phyloP scores from a whole-genome alignment of 2,888 invertebrate species.

The Chymomyza fuscimana region DNA sequence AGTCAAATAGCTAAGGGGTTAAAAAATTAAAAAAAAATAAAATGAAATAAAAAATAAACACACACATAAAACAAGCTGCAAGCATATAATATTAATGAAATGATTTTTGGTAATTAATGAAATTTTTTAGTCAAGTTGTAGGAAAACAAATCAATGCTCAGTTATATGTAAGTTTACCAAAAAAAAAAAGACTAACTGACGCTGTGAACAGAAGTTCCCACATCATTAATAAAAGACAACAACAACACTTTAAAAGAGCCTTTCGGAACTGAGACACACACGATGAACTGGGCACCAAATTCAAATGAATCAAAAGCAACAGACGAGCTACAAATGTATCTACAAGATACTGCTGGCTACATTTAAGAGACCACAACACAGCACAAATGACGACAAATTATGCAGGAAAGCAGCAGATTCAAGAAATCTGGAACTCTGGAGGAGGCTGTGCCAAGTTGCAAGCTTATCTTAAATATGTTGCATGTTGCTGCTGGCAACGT shows the following conservation, averaged over 20 bases:
- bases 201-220: slow-evolving; percentile 67
- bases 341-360: slow-evolving; percentile 50
- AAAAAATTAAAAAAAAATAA: background rate
- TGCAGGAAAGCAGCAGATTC: slow-evolving; percentile 52
- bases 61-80: background rate
- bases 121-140: slow-evolving; percentile 46
- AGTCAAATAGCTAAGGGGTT: background rate
- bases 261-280: slow-evolving; percentile 40
- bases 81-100: slow-evolving; percentile 64
- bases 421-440: slow-evolving; percentile 12
- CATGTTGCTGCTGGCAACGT: slow-evolving; percentile 25
- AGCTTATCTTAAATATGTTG: slow-evolving; percentile 41
- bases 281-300: slow-evolving; percentile 58
- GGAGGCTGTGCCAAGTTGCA: slow-evolving; percentile 21
- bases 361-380: slow-evolving; percentile 19
- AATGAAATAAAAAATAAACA: background rate
- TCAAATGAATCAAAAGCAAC: slow-evolving; percentile 62
- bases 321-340: slow-evolving; percentile 68
- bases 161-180: background rate
- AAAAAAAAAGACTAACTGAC: slow-evolving; percentile 6
- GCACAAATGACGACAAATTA: slow-evolving; percentile 66
- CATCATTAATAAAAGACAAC: slow-evolving; percentile 66
- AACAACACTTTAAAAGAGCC: background rate
- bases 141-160: slow-evolving; percentile 24
- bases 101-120: slow-evolving; percentile 65